Conservation (phyloP, 2,888 invertebrate genomes). For the Subacronicta megacephala region DNA sequence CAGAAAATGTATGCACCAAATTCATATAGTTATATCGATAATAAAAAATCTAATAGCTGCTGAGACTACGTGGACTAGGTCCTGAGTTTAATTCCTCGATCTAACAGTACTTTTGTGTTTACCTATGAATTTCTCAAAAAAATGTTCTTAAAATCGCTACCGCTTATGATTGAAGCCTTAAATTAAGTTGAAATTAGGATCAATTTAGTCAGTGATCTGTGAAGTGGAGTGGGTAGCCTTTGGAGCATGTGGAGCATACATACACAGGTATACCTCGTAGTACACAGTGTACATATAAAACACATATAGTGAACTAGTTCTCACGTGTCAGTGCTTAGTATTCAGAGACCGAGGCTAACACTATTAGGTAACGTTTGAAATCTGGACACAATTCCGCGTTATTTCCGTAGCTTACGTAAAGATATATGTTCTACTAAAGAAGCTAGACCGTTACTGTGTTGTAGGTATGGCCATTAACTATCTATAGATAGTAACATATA, state of each 20-base stretch:
- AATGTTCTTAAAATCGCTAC: background rate
- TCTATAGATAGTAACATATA: too few species aligned
- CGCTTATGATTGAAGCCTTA: background rate
- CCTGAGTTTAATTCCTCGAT: too few species aligned
- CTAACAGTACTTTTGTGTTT: too few species aligned
- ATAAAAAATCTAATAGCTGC: too few species aligned
- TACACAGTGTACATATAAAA: constrained; percentile 26
- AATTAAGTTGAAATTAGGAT: constrained; percentile 13
- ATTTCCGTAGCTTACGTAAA: constrained; percentile 34
- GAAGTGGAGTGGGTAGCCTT: constrained; percentile 33
- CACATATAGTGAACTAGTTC: constrained; percentile 31
- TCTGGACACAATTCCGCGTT: constrained; percentile 16
- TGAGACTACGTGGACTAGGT: too few species aligned
- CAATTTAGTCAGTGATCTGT: constrained; percentile 26
- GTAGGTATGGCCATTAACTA: too few species aligned
- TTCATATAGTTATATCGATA: too few species aligned
- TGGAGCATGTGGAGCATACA: constrained; percentile 33
- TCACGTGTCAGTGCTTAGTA: constrained; percentile 32
- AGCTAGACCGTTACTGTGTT: too few species aligned
- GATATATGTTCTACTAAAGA: background rate
- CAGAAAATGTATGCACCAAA: too few species aligned
- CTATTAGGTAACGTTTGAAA: constrained; percentile 41
- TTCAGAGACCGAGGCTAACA: constrained; percentile 18
- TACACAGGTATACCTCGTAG: constrained; percentile 10
- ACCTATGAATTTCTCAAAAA: too few species aligned